Evolutionary conservation across 2,888 invertebrate species (phyloP).

Genomic region (Cheilosia vernalis): DNA sequence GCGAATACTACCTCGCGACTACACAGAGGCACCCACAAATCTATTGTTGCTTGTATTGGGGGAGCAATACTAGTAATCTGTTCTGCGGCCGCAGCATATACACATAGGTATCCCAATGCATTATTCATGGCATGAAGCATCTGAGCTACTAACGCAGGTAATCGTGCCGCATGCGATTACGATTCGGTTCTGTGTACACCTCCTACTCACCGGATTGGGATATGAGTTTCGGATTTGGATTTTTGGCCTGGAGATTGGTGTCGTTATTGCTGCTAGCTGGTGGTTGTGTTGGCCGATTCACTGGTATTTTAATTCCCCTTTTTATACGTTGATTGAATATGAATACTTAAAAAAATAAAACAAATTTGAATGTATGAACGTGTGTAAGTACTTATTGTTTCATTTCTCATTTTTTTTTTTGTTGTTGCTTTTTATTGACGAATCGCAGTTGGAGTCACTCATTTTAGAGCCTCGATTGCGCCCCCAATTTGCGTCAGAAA

Average conservation of each 20-base stretch:
- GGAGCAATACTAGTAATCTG: conserved; percentile 26
- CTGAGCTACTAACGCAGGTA: conserved; percentile 72
- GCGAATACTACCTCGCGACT: background rate
- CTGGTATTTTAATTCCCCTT: conserved; percentile 74
- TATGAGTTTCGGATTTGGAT: conserved; percentile 73
- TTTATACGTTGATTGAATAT: conserved; percentile 74
- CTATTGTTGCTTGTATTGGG: conserved; percentile 10
- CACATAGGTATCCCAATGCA: conserved; percentile 57
- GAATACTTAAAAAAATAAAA: conserved; percentile 43
- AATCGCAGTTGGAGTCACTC: conserved; percentile 24
- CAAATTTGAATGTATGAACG: background rate
- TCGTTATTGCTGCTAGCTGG: conserved; percentile 15
- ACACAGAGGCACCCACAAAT: conserved; percentile 22
- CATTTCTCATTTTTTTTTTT: background rate
- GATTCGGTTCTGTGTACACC: conserved; percentile 27
- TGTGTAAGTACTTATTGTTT: conserved; percentile 30
- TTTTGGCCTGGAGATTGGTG: conserved; percentile 49
- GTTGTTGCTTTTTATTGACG: conserved; percentile 35
- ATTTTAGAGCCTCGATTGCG: conserved; percentile 27
- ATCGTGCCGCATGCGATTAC: conserved; percentile 50
- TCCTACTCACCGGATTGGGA: conserved; percentile 65
- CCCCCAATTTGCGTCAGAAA: conserved; percentile 42
- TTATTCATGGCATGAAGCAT: conserved; percentile 70
- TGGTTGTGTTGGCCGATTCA: conserved; percentile 37
- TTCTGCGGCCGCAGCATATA: conserved; percentile 61